Conservation (phyloP, 2,888 invertebrate species). For the Sturmia bella region DNA sequence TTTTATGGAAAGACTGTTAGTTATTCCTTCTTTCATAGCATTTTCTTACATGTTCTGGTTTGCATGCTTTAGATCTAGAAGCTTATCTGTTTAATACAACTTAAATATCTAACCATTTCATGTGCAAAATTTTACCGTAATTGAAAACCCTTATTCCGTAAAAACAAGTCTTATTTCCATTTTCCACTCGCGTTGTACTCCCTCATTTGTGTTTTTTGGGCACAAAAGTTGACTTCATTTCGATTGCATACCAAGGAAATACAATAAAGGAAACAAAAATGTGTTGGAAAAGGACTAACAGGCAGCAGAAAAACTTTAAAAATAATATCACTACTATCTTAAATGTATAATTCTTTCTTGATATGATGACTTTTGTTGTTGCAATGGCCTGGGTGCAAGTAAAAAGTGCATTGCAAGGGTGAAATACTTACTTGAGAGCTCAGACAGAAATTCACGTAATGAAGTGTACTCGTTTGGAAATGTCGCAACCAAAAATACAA, state of each 20-base stretch:
- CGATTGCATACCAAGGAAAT: constrained; percentile 42
- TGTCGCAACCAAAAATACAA: constrained; percentile 66
- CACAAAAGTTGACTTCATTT: constrained; percentile 61
- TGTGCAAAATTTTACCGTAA: not conserved
- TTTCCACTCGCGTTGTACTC: not conserved
- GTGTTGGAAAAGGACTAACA: constrained; percentile 47
- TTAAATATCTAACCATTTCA: too few relatives aligned
- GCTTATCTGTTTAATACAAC: too few relatives aligned
- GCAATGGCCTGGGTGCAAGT: constrained; percentile 36
- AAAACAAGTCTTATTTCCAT: not conserved
- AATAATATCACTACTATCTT: constrained; percentile 58
- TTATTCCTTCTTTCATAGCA: too few relatives aligned
- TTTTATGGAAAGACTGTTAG: too few relatives aligned
- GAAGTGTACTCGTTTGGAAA: constrained; percentile 67
- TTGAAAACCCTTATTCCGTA: constrained; percentile 22
- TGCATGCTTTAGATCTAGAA: too few relatives aligned
- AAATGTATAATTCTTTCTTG: constrained; percentile 59
- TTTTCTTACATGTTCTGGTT: too few relatives aligned
- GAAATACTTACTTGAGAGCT: constrained; percentile 46
- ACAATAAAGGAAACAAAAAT: constrained; percentile 17
- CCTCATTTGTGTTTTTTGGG: constrained; percentile 52
- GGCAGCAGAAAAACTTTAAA: constrained; percentile 13
- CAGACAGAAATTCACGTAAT: constrained; percentile 64
- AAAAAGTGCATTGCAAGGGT: constrained; percentile 56
- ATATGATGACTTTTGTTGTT: constrained; percentile 67